These are phyloP conservation scores for Talpa occidentalis DNA, from an alignment of 2,113 vertebrate genomes.

Conservation along the genomic window DNA sequence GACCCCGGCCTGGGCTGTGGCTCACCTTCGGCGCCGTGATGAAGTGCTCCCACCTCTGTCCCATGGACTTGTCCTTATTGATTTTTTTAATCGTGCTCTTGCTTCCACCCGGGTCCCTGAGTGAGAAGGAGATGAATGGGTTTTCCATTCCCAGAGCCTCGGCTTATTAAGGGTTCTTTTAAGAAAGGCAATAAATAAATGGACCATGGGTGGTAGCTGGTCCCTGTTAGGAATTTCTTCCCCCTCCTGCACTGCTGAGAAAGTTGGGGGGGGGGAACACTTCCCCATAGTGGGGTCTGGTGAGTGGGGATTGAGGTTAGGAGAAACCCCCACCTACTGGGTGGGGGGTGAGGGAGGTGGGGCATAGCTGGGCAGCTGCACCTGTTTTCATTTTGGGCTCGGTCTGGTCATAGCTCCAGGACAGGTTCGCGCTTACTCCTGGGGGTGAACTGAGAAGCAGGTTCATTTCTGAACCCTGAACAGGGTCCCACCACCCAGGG, in stretches of 20 bases:
- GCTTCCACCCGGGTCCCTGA: slow-evolving; percentile 87
- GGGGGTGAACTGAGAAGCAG: background rate
- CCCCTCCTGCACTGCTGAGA: background rate
- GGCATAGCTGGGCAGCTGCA: background rate
- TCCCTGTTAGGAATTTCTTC: background rate
- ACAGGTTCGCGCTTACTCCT: background rate
- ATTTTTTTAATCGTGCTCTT: slow-evolving; percentile 83
- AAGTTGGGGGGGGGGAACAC: background rate
- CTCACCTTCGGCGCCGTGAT: slow-evolving; percentile 81
- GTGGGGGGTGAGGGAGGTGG: background rate
- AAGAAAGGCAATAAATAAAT: slow-evolving; percentile 46
- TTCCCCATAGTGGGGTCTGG: background rate
- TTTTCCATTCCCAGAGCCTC: slow-evolving; percentile 49
- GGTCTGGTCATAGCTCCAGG: background rate
- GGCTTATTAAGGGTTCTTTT: slow-evolving; percentile 57
- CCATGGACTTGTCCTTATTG: slow-evolving; percentile 84
- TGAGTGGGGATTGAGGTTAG: background rate
- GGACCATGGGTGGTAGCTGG: background rate
- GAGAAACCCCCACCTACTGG: background rate
- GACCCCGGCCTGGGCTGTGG: background rate
- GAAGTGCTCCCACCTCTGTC: slow-evolving; percentile 87
- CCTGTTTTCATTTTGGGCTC: background rate
- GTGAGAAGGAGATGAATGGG: slow-evolving; percentile 73
- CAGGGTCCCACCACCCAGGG: background rate
- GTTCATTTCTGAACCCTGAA: background rate